Conservation (phyloP, 2,113 vertebrate species). For the Tragelaphus scriptus region DNA sequence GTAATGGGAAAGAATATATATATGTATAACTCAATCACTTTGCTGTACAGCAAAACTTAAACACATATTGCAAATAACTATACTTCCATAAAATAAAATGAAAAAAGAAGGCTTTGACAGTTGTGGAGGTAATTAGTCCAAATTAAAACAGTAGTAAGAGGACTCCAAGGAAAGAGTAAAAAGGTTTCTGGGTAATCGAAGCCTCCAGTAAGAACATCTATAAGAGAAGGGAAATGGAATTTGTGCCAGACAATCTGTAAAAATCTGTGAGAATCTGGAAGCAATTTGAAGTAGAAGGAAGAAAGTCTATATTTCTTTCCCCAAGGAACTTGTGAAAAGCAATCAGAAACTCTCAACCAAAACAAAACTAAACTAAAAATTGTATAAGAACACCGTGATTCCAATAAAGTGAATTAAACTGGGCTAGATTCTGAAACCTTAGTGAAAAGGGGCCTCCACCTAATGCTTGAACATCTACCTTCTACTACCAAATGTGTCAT, state of each 20-base stretch:
- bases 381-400: not conserved
- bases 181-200: not conserved
- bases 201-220: not conserved
- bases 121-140: not conserved
- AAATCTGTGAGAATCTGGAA: not conserved
- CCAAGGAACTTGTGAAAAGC: not conserved
- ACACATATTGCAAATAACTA: not conserved
- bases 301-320: not conserved
- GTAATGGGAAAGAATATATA: not conserved
- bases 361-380: not conserved
- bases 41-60: not conserved
- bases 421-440: not conserved
- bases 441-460: not conserved
- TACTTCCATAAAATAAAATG: not conserved
- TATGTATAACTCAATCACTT: not conserved
- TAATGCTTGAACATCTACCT: not conserved
- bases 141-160: not conserved
- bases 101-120: not conserved
- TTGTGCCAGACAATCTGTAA: not conserved
- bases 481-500: not conserved
- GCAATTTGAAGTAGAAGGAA: not conserved
- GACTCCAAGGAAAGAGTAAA: not conserved
- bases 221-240: not conserved
- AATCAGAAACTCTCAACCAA: not conserved
- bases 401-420: not conserved